Evolutionary conservation across 2,113 vertebrate species (phyloP).

Genomic region (Varanus komodoensis): DNA sequence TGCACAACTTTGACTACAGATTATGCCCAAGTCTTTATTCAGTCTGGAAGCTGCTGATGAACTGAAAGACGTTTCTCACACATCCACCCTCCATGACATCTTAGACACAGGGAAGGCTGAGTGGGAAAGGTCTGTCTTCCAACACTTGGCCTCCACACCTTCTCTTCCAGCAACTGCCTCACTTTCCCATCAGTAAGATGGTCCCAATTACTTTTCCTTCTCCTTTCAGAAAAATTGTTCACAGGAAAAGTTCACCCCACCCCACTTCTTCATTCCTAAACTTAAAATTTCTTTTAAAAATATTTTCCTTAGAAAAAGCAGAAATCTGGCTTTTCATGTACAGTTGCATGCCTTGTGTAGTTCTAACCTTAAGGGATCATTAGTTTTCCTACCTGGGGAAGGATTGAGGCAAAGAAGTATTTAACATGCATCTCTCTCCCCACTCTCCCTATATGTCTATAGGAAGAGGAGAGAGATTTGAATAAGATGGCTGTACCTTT

Average conservation of each 20-base stretch:
- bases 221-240: not conserved
- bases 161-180: not conserved
- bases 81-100: no score
- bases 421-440: not conserved
- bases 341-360: not conserved
- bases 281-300: no score
- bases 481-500: conserved; percentile 72
- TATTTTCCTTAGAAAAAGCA: no score
- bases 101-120: no score
- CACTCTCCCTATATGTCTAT: not conserved
- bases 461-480: conserved; percentile 54
- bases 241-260: not conserved
- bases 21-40: no score
- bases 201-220: not conserved
- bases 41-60: no score
- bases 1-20: no score
- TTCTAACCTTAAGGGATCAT: not conserved
- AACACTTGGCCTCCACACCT: not conserved
- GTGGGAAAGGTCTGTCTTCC: not conserved
- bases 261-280: no score
- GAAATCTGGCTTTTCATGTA: no score
- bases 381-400: conserved; percentile 2
- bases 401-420: not conserved
- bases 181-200: not conserved
- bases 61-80: no score